Evolutionary conservation across 2,113 vertebrate species (phyloP), one percentile per base, ranked within the genome.

Genomic region (Cavia porcellus): DNA sequence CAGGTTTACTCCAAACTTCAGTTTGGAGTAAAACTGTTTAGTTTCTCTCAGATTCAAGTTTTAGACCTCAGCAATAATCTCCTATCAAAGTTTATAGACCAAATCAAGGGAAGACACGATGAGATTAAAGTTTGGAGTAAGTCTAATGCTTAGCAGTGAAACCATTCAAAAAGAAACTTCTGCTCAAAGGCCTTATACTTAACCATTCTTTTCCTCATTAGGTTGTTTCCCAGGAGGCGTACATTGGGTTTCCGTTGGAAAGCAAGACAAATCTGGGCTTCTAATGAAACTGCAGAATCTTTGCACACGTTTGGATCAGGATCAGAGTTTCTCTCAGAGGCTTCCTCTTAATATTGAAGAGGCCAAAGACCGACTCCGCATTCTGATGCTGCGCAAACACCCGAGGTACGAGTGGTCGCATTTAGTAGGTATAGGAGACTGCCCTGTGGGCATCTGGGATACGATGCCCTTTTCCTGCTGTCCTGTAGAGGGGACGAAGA

Each of bases 231-330:
- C 99, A 35, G 99, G 99, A 92, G 99, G 99, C 62, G 98, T 99
- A 81, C 99, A 99, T 81, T 99, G 99, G 99, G 97, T 99, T 96
- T 99, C 99, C 89, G 97, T 99, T 55, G 99, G 99, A 70, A 99
- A 99, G 95, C 99, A 99, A 96, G 99, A 99, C 95, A 99, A 99
- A 97, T 98, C 99, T 38, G 99, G 99, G 42, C 99, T 99, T 83
- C 98, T 99, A 86, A 99, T 99, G 97, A 99, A 99, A 97, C 99
- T 99, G 87, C 99, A 99, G 97, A 99, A 99, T 86, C 98, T 99
- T 93, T 99, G 99, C 62, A 98, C 99, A 70, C 99, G 99, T 22
- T 97, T 99, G 98, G 99, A 99, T 92, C 99, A 99, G 72, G 99
- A 99, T 55, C 98, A 98, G 32, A 97, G 98, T 72, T 96, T 98